phyloP scores from a whole-genome alignment of 2,797 vertebrate genomes.

The Coccyzus lansbergi region DNA sequence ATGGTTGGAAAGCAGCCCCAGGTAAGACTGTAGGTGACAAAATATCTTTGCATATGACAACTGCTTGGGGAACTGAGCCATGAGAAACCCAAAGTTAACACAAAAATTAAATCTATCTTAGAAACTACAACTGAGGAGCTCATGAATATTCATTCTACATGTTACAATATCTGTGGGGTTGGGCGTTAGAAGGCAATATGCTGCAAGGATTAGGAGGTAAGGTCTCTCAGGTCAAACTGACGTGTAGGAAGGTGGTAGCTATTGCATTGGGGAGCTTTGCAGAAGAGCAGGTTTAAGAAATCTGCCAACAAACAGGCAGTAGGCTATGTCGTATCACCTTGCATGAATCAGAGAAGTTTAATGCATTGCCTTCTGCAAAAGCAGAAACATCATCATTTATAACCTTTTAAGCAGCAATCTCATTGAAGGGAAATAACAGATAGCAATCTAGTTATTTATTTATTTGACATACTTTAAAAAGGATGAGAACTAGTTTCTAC shows the following conservation, averaged over 20 bases:
- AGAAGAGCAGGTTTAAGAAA: background rate
- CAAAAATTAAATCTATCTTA: background rate
- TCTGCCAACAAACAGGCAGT: background rate
- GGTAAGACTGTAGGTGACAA: background rate
- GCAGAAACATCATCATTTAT: background rate
- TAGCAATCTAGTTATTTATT: constrained; percentile 41
- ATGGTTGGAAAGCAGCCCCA: background rate
- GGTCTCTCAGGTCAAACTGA: background rate
- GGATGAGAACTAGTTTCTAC: constrained; percentile 18
- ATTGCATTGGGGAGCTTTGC: background rate
- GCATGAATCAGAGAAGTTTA: background rate
- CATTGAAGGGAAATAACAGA: constrained; percentile 22
- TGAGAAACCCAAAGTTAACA: background rate
- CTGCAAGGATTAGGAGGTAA: background rate
- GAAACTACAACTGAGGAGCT: background rate
- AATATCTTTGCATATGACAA: accelerated
- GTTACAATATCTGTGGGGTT: background rate
- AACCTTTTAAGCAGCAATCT: constrained; percentile 29
- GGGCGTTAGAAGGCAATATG: background rate
- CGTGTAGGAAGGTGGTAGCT: background rate
- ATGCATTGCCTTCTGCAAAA: background rate
- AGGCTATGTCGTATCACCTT: background rate
- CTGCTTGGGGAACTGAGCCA: background rate
- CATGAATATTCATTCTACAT: background rate
- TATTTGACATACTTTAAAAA: constrained; percentile 35